Base-by-base conservation (phyloP, 2,797 vertebrate species). In the Mustela erminea region DNA sequence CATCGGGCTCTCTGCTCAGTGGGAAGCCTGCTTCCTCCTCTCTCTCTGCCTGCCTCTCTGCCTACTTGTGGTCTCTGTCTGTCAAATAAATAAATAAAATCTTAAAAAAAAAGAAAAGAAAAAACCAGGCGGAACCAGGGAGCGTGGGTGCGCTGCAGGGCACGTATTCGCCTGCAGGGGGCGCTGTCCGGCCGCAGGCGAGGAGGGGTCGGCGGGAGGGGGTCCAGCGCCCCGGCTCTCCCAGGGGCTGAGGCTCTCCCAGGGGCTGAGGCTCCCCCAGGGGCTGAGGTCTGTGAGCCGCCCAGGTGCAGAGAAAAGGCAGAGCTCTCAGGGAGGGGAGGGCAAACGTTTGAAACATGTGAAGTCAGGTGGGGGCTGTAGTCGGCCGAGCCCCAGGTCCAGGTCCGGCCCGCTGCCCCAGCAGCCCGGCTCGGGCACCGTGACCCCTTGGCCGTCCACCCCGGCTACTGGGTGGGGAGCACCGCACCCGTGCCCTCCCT, bases 61-160 rank as follows among this genome's bases (percentile, higher is more conserved):
- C 43, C 43, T 46, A 8, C 43, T 43, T 46, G 43, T 46, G 43
- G 46, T 46, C 43, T 46, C 38, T 41, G 38, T 41, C 43, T 46
- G 43, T 46, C 43, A 46, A 46, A 46, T 10, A 46, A 46, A 46
- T 46, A 46, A 46, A 10, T 46, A 46, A 46, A 46, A 46, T 46
- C 43, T 46, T 46, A 10, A 10, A 46, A 46, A 46, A 46, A 10
- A 10, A 46, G 10, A 46, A 46, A 46, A 46, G 43, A 46, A 46
- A 43, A 83, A 2, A 18, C 15, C 15, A 7, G 62, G 58, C 7
- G 3, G 4, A 25, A 49, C 13, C n/a, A 0, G 0, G 0, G 5
- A 1, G 15, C 0, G 0, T 0, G 35, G 43, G 23, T 32, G n/a
- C 17, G 4, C 7, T 2, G 56, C 54, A 27, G 66, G 75, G 0